Conservation (phyloP, 23 tunicate genomes). For the Trididemnum clinides region DNA sequence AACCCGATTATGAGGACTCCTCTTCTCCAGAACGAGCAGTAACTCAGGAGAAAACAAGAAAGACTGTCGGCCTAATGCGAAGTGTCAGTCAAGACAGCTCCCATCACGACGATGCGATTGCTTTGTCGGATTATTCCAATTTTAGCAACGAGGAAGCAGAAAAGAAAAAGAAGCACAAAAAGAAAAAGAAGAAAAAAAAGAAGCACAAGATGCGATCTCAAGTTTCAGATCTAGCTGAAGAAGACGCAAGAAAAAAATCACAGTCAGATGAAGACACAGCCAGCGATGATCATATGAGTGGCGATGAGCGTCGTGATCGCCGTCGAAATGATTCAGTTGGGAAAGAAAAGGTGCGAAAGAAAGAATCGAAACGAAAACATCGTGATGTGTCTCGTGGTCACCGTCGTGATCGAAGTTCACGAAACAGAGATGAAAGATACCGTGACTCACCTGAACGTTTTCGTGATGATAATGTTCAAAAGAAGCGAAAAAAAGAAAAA, state of each 20-base stretch:
- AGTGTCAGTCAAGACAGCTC: slow-evolving; percentile 24
- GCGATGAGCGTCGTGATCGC: not conserved
- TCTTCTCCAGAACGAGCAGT: not conserved
- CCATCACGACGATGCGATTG: slow-evolving; percentile 13
- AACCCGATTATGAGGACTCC: not conserved
- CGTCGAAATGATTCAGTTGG: not conserved
- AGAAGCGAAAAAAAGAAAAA: slow-evolving; percentile 32
- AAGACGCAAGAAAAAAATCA: not conserved
- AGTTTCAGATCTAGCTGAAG: not conserved
- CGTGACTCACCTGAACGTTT: slow-evolving; percentile 13
- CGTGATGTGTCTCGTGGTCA: not conserved
- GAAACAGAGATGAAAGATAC: not conserved
- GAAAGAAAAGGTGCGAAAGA: not conserved
- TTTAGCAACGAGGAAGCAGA: slow-evolving; percentile 35
- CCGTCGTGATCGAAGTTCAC: not conserved
- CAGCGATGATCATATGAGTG: not conserved
- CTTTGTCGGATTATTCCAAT: slow-evolving; percentile 34
- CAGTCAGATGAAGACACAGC: not conserved
- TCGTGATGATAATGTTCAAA: not conserved
- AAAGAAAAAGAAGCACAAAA: not conserved
- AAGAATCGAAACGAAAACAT: not conserved
- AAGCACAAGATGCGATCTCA: slow-evolving; percentile 27
- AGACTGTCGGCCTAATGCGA: slow-evolving; percentile 14
- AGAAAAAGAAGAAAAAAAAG: slow-evolving; percentile 52
- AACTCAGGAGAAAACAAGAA: slow-evolving; percentile 25